These are phyloP conservation scores for Hepsetus odoe DNA, from an alignment of 2,113 vertebrate genomes.

Conservation along the genomic window DNA sequence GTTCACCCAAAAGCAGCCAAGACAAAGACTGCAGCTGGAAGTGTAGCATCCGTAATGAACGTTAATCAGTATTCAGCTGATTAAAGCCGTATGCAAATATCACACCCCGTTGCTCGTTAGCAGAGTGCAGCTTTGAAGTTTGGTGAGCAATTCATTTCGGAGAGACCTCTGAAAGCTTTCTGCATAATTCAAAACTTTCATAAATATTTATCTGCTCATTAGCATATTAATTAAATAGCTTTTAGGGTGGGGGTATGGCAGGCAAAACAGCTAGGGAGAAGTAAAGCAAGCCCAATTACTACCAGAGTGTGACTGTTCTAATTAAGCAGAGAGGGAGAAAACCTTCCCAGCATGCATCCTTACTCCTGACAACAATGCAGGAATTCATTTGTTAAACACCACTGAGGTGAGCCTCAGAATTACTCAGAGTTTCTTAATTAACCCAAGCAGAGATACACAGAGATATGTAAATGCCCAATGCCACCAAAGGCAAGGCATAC, in stretches of 20 bases:
- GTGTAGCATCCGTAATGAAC: slow-evolving; percentile 87
- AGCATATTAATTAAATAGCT: slow-evolving; percentile 90
- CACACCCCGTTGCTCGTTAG: slow-evolving; percentile 78
- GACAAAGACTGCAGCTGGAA: slow-evolving; percentile 90
- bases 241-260: slow-evolving; percentile 41
- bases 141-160: slow-evolving; percentile 86
- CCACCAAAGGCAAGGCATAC: too few species aligned
- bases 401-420: neutral
- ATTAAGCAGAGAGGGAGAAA: slow-evolving; percentile 67
- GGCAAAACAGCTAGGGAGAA: slow-evolving; percentile 44
- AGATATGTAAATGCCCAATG: neutral
- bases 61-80: slow-evolving; percentile 92
- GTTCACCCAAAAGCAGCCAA: slow-evolving; percentile 80
- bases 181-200: slow-evolving; percentile 88
- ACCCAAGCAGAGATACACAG: slow-evolving; percentile 18
- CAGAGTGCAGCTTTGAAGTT: slow-evolving; percentile 88
- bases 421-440: too few species aligned
- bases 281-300: slow-evolving; percentile 75
- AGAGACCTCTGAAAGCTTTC: slow-evolving; percentile 86
- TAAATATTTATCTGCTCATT: slow-evolving; percentile 94
- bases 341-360: slow-evolving; percentile 31
- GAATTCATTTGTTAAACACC: slow-evolving; percentile 20
- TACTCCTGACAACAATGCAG: slow-evolving; percentile 14
- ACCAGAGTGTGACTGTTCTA: slow-evolving; percentile 84
- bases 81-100: slow-evolving; percentile 92